Conservation (phyloP, 1,140 invertebrate species). For the Plodia interpunctella region DNA sequence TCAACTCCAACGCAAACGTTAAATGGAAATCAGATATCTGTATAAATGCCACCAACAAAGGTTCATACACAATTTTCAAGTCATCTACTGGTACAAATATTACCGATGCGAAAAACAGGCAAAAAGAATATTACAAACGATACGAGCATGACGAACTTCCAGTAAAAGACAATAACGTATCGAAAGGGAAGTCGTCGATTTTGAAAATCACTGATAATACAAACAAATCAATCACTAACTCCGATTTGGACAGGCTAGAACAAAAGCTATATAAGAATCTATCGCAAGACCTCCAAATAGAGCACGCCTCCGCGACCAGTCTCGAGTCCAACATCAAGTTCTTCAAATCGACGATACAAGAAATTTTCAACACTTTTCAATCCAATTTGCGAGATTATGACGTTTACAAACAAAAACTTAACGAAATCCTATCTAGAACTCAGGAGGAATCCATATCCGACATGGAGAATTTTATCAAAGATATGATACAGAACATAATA, state of each 20-base stretch:
- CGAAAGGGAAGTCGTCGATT: conserved; percentile 33
- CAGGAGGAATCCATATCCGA: conserved; percentile 40
- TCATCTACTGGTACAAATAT: neutral
- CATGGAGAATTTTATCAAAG: conserved; percentile 58
- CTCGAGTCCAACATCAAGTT: conserved; percentile 58
- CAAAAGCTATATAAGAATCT: conserved; percentile 43
- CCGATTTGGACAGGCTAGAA: conserved; percentile 50
- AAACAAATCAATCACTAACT: conserved; percentile 37
- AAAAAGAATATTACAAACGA: conserved; percentile 47
- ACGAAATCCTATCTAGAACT: conserved; percentile 48
- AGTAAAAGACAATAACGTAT: conserved; percentile 40
- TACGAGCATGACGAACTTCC: conserved; percentile 51
- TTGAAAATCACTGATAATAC: conserved; percentile 18
- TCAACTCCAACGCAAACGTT: neutral
- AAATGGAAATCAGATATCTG: neutral
- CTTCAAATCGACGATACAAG: conserved; percentile 55
- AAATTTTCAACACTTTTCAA: conserved; percentile 60
- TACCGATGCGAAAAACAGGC: neutral
- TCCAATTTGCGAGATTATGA: conserved; percentile 57
- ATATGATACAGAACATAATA: conserved; percentile 51
- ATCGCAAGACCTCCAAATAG: conserved; percentile 48
- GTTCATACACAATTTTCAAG: neutral
- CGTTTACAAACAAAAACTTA: conserved; percentile 49
- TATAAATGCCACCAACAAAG: neutral
- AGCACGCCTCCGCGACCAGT: conserved; percentile 32